A percentile compares a stretch with the other conserved stretches of the same genome.
phyloP scores from a whole-genome alignment of 2,113 vertebrate species.

The Lota lota region DNA sequence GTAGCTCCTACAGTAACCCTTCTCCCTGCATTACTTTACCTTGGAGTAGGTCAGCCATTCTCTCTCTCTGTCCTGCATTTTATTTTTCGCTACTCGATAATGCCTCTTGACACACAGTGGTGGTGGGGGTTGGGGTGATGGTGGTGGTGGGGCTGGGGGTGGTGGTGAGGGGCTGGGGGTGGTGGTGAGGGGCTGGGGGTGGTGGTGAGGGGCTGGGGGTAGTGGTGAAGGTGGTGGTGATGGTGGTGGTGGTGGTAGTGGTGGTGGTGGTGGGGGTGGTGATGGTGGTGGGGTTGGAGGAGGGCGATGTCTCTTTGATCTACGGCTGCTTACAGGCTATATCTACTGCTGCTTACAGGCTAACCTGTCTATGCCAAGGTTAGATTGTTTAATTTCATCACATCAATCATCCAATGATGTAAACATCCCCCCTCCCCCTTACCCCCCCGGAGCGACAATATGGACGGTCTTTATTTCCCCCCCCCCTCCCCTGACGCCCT shows the following conservation, averaged over 20 bases:
- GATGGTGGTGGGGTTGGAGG: background rate
- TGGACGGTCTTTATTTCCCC: too few species aligned
- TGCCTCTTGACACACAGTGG: background rate
- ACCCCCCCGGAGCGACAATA: background rate
- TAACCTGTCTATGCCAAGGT: slow-evolving; percentile 31
- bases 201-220: too few species aligned
- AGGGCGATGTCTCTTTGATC: slow-evolving; percentile 22
- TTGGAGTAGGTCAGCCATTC: slow-evolving; percentile 20
- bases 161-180: too few species aligned
- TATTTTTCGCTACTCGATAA: slow-evolving; percentile 22
- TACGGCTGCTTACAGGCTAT: slow-evolving; percentile 24
- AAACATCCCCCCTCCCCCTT: slow-evolving; percentile 41
- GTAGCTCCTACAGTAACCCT: background rate
- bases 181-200: too few species aligned
- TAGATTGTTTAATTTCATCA: slow-evolving; percentile 47
- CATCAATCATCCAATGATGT: slow-evolving; percentile 54
- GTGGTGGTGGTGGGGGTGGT: background rate
- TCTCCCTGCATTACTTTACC: slow-evolving; percentile 1
- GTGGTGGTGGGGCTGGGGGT: too few species aligned
- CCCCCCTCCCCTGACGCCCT: slow-evolving; percentile 37
- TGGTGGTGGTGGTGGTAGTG: background rate
- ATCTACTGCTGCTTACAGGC: slow-evolving; percentile 27
- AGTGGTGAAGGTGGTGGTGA: too few species aligned
- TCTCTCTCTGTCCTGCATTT: slow-evolving; percentile 1
- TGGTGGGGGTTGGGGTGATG: too few species aligned